These are phyloP conservation scores for Archips xylosteana DNA, from an alignment of 2,888 invertebrate genomes.

Conservation along the genomic window DNA sequence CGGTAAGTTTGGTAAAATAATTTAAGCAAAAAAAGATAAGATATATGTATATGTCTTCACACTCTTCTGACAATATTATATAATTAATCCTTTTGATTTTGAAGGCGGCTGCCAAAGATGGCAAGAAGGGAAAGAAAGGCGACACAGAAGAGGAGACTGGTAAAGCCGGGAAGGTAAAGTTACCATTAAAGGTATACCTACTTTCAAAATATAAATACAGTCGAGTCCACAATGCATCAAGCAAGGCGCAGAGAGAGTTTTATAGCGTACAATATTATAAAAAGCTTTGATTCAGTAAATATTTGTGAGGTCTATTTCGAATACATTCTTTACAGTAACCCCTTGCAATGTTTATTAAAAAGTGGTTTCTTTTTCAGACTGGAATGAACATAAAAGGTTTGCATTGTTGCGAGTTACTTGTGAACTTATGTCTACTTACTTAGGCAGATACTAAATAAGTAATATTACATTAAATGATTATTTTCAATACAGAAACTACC, in stretches of 20 bases:
- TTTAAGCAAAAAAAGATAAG: no score
- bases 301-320: no score
- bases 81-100: not conserved
- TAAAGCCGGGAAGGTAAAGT: constrained; percentile 6
- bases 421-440: not conserved
- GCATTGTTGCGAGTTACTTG: not conserved
- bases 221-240: no score
- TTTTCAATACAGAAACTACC: constrained; percentile 50
- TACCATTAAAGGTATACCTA: no score
- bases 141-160: constrained; percentile 39
- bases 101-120: constrained; percentile 7
- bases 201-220: no score
- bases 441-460: not conserved
- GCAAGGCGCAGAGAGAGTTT: no score
- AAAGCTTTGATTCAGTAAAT: no score
- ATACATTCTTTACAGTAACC: no score
- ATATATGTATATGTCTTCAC: no score
- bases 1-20: not conserved
- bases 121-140: constrained; percentile 7
- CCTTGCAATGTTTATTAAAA: no score
- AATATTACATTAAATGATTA: not conserved
- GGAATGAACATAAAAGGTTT: constrained; percentile 53
- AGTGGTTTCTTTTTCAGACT: constrained; percentile 32
- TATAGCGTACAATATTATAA: no score
- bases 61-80: no score